Base-by-base conservation (phyloP, 2,797 vertebrate genomes). In the Enteromius viviparus region DNA sequence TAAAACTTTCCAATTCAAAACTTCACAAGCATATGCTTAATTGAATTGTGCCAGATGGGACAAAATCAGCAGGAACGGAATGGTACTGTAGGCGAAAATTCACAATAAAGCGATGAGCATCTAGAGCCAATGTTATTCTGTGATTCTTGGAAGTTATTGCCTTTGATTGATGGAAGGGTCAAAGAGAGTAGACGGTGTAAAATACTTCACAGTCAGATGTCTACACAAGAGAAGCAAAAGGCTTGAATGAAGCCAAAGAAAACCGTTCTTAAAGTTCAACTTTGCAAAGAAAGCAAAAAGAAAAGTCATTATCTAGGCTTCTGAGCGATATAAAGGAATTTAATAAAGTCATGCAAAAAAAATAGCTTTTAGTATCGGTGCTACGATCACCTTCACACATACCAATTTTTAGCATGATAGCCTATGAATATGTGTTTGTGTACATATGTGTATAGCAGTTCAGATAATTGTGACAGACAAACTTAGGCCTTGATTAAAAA, bases 171-270 rank as follows among this genome's bases (percentile, higher is more conserved):
- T 65, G 45, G 53, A 60, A 14, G 9, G 84, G 75, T 85, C 81
- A 82, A 83, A 87, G 65, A 58, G 76, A 64, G 53, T 32, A 45
- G 78, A 80, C 47, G 42, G 29, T 87, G 76, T 69, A 64, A 75
- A 82, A 72, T 76, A 23, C 15, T 71, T 68, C 3, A 64, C 76
- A 45, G 77, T 79, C 62, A 47, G 77, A 37, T 40, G n/a, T 49
- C 45, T 75, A 77, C 65, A 78, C 66, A 65, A 12, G 3, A 69
- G 32, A 45, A 82, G 60, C 84, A 76, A 83, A 81, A 80, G 64
- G 47, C 68, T 68, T 76, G 62, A 53, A 37, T 9, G 21, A 68
- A 72, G 45, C 47, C 37, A 77, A 60, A 70, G 64, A 47, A 42
- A 65, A 53, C 14, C 3, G 3, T 11, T 45, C 26, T 74, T 64